Conservation (phyloP, 2,888 invertebrate species). For the Drosophila pseudotalamancana region DNA sequence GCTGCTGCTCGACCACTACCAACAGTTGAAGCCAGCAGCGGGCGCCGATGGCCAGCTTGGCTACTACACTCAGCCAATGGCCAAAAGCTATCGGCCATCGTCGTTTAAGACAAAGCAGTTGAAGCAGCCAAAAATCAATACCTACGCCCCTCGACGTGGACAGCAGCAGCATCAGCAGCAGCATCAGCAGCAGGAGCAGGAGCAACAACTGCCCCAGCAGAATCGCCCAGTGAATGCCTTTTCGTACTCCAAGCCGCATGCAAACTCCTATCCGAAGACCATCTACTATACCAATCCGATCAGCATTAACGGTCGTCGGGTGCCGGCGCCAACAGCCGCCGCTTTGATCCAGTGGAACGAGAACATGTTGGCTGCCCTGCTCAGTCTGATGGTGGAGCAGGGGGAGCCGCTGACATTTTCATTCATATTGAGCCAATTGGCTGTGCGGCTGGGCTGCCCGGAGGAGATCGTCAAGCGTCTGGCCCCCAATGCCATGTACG, state of each 20-base stretch:
- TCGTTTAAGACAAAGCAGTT: not conserved
- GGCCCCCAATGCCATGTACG: slow-evolving; percentile 29
- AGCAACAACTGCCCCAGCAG: not conserved
- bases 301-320: not conserved
- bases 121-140: not conserved
- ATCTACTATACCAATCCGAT: slow-evolving; percentile 1
- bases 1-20: not conserved
- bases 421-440: slow-evolving; percentile 3
- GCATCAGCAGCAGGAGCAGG: not conserved
- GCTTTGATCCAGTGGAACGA: slow-evolving; percentile 15
- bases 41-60: not conserved
- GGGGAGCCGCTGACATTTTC: slow-evolving; percentile 10
- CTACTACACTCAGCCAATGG: not conserved
- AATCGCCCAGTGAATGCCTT: not conserved
- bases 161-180: not conserved
- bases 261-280: not conserved
- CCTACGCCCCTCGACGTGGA: not conserved
- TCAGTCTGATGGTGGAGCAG: slow-evolving; percentile 20
- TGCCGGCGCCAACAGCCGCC: not conserved
- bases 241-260: not conserved
- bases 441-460: slow-evolving; percentile 16
- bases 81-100: not conserved
- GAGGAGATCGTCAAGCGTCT: slow-evolving; percentile 21
- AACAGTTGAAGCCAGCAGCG: not conserved
- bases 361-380: not conserved